Evolutionary conservation across 2,888 invertebrate genomes (phyloP).

Genomic region (Chironomus riparius): DNA sequence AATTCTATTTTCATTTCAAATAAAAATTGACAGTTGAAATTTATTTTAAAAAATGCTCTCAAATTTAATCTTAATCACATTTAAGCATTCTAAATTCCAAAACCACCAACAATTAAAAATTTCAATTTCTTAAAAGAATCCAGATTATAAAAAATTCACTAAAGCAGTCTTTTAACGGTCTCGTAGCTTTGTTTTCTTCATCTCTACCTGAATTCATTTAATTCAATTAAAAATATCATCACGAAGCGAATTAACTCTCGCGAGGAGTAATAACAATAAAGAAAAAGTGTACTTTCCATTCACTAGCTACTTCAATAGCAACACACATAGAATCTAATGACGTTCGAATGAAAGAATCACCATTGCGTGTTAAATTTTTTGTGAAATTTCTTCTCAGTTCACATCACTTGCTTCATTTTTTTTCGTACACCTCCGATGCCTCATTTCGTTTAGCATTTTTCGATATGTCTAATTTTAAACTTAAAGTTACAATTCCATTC

Average conservation of each 20-base stretch:
- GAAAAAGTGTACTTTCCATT: not conserved
- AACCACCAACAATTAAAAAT: no score
- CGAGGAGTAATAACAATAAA: not conserved
- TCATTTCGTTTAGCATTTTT: not conserved
- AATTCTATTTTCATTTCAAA: no score
- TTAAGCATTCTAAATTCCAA: no score
- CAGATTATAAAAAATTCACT: no score
- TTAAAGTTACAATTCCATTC: not conserved
- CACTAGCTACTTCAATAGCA: not conserved
- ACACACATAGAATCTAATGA: not conserved
- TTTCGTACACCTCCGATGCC: not conserved
- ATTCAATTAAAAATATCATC: not conserved
- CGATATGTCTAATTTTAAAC: not conserved
- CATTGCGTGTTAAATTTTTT: not conserved
- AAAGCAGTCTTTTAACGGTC: not conserved
- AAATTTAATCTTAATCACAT: no score
- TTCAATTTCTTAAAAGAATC: no score
- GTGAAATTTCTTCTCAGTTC: not conserved
- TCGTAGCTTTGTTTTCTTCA: not conserved
- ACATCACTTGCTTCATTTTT: not conserved
- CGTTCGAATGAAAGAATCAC: not conserved
- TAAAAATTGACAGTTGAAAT: no score
- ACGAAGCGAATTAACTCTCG: not conserved
- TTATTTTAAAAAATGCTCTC: no score
- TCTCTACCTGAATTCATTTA: not conserved